phyloP scores from a whole-genome alignment of 2,888 invertebrate species.

The Spicauda simplicius region DNA sequence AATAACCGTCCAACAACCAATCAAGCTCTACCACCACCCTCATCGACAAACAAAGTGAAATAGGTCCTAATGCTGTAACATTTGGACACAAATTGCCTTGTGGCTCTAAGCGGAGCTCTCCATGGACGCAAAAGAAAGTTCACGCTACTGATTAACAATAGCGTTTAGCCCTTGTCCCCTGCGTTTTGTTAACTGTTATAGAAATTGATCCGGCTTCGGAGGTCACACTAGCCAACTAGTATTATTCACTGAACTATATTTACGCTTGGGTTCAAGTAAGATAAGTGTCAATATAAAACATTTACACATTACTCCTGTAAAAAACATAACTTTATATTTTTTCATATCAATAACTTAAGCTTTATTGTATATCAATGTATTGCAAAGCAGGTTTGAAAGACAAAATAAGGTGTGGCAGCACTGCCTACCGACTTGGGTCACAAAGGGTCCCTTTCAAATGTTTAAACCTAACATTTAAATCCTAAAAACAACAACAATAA shows the following conservation, averaged over 20 bases:
- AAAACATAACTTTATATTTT: too few species aligned
- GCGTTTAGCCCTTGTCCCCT: conserved; percentile 12
- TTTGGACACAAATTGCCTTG: background rate
- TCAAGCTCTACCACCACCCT: background rate
- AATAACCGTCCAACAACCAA: background rate
- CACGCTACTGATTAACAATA: conserved; percentile 16
- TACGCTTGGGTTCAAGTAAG: too few species aligned
- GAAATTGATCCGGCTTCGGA: background rate
- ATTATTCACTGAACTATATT: too few species aligned
- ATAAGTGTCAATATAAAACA: background rate
- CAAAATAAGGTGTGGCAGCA: too few species aligned
- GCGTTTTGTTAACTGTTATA: conserved; percentile 3
- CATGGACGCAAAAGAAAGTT: conserved; percentile 2
- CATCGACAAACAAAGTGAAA: background rate
- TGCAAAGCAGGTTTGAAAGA: too few species aligned
- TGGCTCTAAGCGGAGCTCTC: background rate
- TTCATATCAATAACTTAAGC: too few species aligned
- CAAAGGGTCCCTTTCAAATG: too few species aligned
- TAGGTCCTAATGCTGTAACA: background rate
- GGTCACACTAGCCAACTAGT: background rate
- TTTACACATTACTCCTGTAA: too few species aligned
- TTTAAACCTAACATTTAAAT: too few species aligned
- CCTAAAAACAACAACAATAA: too few species aligned
- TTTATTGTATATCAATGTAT: too few species aligned
- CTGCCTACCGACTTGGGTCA: too few species aligned